These are phyloP conservation scores for Acinonyx jubatus DNA, from an alignment of 2,113 vertebrate species.

Conservation along the genomic window DNA sequence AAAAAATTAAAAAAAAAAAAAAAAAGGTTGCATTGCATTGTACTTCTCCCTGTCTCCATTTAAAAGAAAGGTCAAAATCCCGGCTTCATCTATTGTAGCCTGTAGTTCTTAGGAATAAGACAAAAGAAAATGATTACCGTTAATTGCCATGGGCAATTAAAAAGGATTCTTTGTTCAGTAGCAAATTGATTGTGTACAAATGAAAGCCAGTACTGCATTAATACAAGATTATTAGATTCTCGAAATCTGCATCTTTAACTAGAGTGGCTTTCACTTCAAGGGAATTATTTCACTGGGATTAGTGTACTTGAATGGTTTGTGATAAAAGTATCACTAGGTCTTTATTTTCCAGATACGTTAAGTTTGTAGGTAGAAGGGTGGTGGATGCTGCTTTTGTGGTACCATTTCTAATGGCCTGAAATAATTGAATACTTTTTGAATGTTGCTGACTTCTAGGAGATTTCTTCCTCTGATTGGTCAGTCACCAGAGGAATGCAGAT, in stretches of 20 bases:
- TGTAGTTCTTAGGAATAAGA: constrained; percentile 45
- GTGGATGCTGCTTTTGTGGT: constrained; percentile 20
- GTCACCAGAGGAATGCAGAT: constrained; percentile 47
- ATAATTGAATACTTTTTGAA: constrained; percentile 44
- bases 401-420: constrained; percentile 42
- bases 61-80: constrained; percentile 53
- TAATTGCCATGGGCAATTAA: constrained; percentile 74
- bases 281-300: constrained; percentile 10
- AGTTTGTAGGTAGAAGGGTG: not conserved
- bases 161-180: constrained; percentile 74
- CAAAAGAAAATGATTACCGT: constrained; percentile 66
- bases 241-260: constrained; percentile 42
- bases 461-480: not conserved
- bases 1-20: not conserved
- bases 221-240: constrained; percentile 67
- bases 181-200: constrained; percentile 76
- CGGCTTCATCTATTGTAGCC: constrained; percentile 14
- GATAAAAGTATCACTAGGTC: constrained; percentile 38
- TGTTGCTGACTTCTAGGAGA: not conserved
- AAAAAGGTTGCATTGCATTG: not conserved
- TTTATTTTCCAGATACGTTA: constrained; percentile 23
- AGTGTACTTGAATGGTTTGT: not conserved
- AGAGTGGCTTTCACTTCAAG: constrained; percentile 27
- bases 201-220: constrained; percentile 59
- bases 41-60: not conserved